A percentile compares a stretch with the other conserved stretches of the same genome.
Evolutionary conservation across 2,888 invertebrate genomes (phyloP).

Genomic region (Meteorus cinctellus): DNA sequence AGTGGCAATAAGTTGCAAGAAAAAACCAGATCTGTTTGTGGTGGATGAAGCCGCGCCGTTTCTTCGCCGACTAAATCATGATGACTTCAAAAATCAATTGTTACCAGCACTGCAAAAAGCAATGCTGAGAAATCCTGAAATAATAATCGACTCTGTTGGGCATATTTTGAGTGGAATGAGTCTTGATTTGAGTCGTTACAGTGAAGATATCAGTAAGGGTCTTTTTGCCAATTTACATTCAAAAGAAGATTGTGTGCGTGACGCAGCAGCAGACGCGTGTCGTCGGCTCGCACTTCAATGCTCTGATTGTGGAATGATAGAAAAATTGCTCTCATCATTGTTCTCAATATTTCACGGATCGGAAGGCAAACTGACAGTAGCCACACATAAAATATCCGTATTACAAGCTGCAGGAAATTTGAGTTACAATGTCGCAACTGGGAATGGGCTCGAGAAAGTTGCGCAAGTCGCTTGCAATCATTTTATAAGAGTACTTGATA

Average conservation of each 20-base stretch:
- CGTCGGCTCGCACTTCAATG: constrained; percentile 83
- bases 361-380: constrained; percentile 91
- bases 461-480: constrained; percentile 79
- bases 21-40: constrained; percentile 81
- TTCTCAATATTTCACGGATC: constrained; percentile 91
- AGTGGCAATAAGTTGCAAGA: constrained; percentile 85
- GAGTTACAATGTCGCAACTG: constrained; percentile 80
- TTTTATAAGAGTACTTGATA: constrained; percentile 86
- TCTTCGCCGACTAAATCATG: constrained; percentile 77
- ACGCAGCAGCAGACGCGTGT: constrained; percentile 84
- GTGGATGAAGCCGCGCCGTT: constrained; percentile 81
- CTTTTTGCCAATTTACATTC: constrained; percentile 91
- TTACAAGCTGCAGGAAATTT: constrained; percentile 86
- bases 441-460: constrained; percentile 76
- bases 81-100: constrained; percentile 83
- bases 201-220: constrained; percentile 86
- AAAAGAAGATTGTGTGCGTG: constrained; percentile 86
- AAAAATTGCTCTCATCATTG: constrained; percentile 80
- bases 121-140: constrained; percentile 94
- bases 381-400: constrained; percentile 91
- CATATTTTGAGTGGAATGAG: constrained; percentile 82
- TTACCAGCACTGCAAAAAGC: constrained; percentile 92
- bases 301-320: constrained; percentile 79
- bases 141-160: constrained; percentile 87
- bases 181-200: constrained; percentile 85